phyloP scores from a whole-genome alignment of 2,888 invertebrate species.

The Nyleta sp. region DNA sequence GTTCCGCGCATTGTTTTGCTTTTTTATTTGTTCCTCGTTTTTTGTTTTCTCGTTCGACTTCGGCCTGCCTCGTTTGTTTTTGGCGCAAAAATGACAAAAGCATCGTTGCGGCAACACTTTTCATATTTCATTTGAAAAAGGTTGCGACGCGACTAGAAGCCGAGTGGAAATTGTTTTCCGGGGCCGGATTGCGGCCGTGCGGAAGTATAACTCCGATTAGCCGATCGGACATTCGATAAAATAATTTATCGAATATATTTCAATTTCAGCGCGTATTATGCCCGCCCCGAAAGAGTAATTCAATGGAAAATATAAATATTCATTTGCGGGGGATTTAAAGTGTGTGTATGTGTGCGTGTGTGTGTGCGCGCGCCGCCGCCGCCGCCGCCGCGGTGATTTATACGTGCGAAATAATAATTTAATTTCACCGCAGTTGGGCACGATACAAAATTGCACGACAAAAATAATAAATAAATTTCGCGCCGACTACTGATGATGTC shows the following conservation, averaged over 20 bases:
- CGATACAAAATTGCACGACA: conserved; percentile 81
- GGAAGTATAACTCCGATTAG: conserved; percentile 76
- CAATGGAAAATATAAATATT: conserved; percentile 83
- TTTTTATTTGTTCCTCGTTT: too few relatives aligned
- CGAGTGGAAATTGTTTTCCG: conserved; percentile 62
- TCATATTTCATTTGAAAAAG: conserved; percentile 63
- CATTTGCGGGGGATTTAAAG: conserved; percentile 79
- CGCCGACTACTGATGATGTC: conserved; percentile 69
- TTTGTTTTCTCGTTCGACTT: too few relatives aligned
- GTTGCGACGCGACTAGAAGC: conserved; percentile 52
- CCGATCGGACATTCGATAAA: conserved; percentile 79
- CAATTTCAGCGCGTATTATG: conserved; percentile 81
- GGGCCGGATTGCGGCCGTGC: conserved; percentile 48
- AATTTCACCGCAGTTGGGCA: conserved; percentile 81
- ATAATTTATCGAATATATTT: conserved; percentile 82
- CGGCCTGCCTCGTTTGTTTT: conserved; percentile 30
- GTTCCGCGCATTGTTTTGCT: too few relatives aligned
- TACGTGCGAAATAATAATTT: conserved; percentile 82
- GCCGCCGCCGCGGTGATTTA: conserved; percentile 77
- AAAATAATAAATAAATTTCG: conserved; percentile 82
- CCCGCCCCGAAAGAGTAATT: conserved; percentile 81
- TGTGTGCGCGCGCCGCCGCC: conserved; percentile 51
- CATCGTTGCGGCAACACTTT: conserved; percentile 59
- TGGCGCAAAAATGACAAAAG: conserved; percentile 56
- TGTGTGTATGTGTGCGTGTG: conserved; percentile 58